phyloP scores from a whole-genome alignment of 2,888 invertebrate genomes.

The Eupithecia subfuscata region DNA sequence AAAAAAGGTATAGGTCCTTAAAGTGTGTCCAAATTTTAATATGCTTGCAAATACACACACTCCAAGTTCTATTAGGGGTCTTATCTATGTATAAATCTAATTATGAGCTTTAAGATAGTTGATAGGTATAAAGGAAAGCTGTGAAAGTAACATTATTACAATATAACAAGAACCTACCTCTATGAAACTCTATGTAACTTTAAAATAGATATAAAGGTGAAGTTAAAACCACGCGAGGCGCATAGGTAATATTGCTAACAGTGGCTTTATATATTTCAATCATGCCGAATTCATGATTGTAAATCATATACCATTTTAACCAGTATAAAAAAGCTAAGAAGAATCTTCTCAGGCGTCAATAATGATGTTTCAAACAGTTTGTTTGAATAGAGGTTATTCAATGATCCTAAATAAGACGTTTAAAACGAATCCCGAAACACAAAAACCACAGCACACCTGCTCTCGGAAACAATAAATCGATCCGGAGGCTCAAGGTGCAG shows the following conservation, averaged over 20 bases:
- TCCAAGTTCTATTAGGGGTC: not conserved
- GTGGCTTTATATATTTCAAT: no score
- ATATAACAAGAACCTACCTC: not conserved
- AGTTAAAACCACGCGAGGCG: no score
- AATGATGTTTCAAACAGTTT: constrained; percentile 9
- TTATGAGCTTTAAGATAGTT: not conserved
- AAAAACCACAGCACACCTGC: constrained; percentile 37
- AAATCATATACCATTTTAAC: no score
- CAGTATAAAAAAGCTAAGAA: not conserved
- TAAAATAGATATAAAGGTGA: no score
- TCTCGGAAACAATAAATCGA: constrained; percentile 41
- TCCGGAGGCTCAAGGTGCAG: constrained; percentile 43
- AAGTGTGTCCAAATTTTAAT: not conserved
- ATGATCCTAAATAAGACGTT: constrained; percentile 24
- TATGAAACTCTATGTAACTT: no score
- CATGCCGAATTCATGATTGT: no score
- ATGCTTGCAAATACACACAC: not conserved
- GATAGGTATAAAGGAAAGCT: not conserved
- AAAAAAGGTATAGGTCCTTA: not conserved
- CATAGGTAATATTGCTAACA: no score
- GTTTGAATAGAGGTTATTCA: constrained; percentile 11
- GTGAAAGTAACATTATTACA: not conserved
- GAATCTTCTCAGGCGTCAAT: not conserved
- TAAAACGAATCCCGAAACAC: constrained; percentile 7
- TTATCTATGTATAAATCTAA: no score